phyloP scores from a whole-genome alignment of 2,113 vertebrate species.

The Brachyhypopomus gauderio region DNA sequence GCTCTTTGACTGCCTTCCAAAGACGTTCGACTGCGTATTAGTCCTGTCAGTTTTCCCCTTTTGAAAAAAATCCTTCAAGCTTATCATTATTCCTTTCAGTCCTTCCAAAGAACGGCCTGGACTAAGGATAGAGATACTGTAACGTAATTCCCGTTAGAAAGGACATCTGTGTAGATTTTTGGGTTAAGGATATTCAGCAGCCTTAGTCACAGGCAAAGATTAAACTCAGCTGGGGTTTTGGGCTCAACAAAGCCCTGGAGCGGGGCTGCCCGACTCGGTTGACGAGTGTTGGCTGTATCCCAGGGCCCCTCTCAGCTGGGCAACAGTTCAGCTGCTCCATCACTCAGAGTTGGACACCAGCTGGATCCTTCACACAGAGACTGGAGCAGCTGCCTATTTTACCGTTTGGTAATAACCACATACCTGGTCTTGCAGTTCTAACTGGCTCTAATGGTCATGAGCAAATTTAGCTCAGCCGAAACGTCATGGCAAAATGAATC shows the following conservation, averaged over 20 bases:
- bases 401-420: neutral
- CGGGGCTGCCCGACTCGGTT: constrained; percentile 9
- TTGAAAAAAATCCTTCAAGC: constrained; percentile 3
- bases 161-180: neutral
- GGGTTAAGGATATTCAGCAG: constrained; percentile 5
- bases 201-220: constrained; percentile 11
- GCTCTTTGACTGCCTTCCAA: constrained; percentile 12
- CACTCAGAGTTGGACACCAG: constrained; percentile 28
- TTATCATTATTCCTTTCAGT: neutral
- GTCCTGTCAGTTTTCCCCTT: constrained; percentile 10
- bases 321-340: constrained; percentile 41
- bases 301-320: constrained; percentile 18
- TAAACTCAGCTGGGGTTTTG: neutral
- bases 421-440: neutral
- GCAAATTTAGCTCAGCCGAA: neutral
- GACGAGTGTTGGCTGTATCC: constrained; percentile 21
- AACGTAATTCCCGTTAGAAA: neutral
- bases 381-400: neutral
- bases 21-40: constrained; percentile 8
- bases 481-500: neutral
- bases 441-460: constrained; percentile 4
- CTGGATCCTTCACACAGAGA: constrained; percentile 2
- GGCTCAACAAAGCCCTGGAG: constrained; percentile 17
- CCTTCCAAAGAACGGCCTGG: neutral
- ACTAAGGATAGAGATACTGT: neutral